Evolutionary conservation across 2,797 vertebrate species (phyloP), one percentile per base, ranked within the genome.

Genomic region (Selene dorsalis): DNA sequence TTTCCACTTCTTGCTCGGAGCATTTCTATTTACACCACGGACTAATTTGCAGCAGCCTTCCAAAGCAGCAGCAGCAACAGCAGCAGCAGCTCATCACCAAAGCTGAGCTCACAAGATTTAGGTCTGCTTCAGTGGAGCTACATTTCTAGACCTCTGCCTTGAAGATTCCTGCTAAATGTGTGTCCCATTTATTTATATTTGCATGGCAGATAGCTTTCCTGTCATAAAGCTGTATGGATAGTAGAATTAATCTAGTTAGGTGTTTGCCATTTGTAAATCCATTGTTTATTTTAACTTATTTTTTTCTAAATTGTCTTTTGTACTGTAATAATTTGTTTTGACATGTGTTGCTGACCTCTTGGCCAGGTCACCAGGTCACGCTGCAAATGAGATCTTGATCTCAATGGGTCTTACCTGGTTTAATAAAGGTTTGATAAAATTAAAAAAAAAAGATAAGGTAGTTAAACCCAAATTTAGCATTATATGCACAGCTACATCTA

Each of bases 11-110:
- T 73, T 47, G 60, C 75, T 82, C n/a, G 24, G 45, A 73, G 72
- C 72, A 59, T 30, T 75, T 53, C 62, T 64, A 43, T 80, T 79
- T 74, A 80, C 69, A 80, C 70, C 52, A 39, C 60, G 73, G 76
- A 62, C 60, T 84, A 68, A 80, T 83, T 64, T 80, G 48, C 59
- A 72, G 76, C 59, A 74, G 73, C 41, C 32, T 58, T 41, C 52
- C 35, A 60, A 67, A 82, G 62, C 61, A 35, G 32, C 32, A 35
- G 32, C 30, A 30, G 28, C n/a, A n/a, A n/a, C 28, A 30, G 30
- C 30, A 30, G 30, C 61, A 45, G 35, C 73, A 75, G 68, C 61
- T 79, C 53, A 59, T 64, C 76, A 64, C 10, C 3, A 39, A 74
- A 79, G 69, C 75, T 64, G 57, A 56, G 50, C 65, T 69, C 67